These are phyloP conservation scores for Masticophis lateralis DNA, from an alignment of 2,797 vertebrate genomes.

Conservation along the genomic window DNA sequence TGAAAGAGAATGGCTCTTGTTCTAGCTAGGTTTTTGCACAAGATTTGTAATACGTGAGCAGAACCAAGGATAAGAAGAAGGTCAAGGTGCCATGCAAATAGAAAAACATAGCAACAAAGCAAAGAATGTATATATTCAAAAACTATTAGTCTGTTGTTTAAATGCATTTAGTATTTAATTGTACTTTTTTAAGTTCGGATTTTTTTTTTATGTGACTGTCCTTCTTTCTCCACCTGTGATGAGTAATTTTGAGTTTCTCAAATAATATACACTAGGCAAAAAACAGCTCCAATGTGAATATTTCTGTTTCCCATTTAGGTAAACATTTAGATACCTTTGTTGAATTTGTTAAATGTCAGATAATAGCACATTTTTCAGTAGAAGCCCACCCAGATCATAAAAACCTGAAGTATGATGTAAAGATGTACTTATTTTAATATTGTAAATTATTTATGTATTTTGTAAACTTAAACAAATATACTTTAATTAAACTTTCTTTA, in stretches of 20 bases:
- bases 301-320: background rate
- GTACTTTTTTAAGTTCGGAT: background rate
- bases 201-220: background rate
- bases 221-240: background rate
- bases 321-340: background rate
- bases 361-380: background rate
- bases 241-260: background rate
- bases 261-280: background rate
- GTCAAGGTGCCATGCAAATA: background rate
- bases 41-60: background rate
- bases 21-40: background rate
- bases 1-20: background rate
- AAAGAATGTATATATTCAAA: background rate
- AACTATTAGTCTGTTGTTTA: background rate
- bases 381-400: background rate
- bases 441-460: slow-evolving; percentile 15
- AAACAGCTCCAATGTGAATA: background rate
- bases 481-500: slow-evolving; percentile 10
- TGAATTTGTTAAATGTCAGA: background rate
- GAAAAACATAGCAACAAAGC: background rate
- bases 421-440: background rate
- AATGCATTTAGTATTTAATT: background rate
- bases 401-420: background rate
- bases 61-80: background rate
- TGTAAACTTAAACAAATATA: slow-evolving; percentile 31